These are phyloP conservation scores for Portevinia maculata DNA, from an alignment of 2,888 invertebrate genomes.

Conservation along the genomic window DNA sequence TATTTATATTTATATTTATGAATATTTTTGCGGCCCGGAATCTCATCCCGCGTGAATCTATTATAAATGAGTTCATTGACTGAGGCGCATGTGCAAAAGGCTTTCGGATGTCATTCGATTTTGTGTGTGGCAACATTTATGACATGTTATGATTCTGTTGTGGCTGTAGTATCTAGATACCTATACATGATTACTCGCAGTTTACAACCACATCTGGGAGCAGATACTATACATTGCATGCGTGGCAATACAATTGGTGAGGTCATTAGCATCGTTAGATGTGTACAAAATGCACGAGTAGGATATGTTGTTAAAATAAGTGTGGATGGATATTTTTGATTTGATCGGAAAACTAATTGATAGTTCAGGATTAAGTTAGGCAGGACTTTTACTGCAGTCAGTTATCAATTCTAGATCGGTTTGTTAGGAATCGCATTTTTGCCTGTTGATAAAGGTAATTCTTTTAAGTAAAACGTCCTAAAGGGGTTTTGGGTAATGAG, in stretches of 20 bases:
- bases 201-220: constrained; percentile 56
- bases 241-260: constrained; percentile 11
- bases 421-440: too few relatives aligned
- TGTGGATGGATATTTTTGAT: neutral
- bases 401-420: too few relatives aligned
- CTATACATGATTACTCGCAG: neutral
- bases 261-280: constrained; percentile 54
- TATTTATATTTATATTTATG: constrained; percentile 45
- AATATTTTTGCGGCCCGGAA: constrained; percentile 63
- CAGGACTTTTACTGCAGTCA: too few relatives aligned
- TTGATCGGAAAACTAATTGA: neutral
- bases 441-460: too few relatives aligned
- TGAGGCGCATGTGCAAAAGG: constrained; percentile 72
- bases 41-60: constrained; percentile 71
- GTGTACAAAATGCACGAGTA: neutral
- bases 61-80: constrained; percentile 74
- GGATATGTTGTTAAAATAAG: neutral
- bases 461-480: too few relatives aligned
- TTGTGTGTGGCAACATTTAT: constrained; percentile 52
- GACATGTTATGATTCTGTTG: constrained; percentile 63
- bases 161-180: constrained; percentile 23
- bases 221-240: constrained; percentile 43
- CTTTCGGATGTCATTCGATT: constrained; percentile 63
- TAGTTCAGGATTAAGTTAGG: too few relatives aligned
- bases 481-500: too few relatives aligned